phyloP scores from a whole-genome alignment of 2,113 vertebrate species.

The Hemicordylus capensis region DNA sequence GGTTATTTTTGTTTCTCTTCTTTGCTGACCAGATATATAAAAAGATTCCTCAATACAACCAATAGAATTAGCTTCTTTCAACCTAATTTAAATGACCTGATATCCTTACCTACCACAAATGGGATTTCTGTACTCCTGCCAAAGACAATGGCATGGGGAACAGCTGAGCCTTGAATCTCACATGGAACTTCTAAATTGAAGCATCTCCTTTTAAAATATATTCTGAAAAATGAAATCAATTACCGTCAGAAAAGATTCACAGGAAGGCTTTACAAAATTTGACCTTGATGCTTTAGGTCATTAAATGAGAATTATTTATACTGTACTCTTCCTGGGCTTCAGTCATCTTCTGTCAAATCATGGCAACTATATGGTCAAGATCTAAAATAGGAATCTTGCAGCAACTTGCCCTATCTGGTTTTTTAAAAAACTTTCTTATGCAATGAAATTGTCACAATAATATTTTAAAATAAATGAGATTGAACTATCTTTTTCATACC shows the following conservation, averaged over 20 bases:
- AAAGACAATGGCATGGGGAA: slow-evolving; percentile 22
- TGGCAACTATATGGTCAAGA: slow-evolving; percentile 22
- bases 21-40: slow-evolving; percentile 13
- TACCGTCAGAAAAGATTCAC: slow-evolving; percentile 43
- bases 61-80: slow-evolving; percentile 9
- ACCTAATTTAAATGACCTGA: background rate
- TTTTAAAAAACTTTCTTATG: background rate
- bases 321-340: slow-evolving; percentile 31
- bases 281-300: slow-evolving; percentile 50
- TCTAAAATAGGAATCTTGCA: slow-evolving; percentile 31
- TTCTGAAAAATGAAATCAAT: slow-evolving; percentile 14
- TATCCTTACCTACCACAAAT: background rate
- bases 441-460: background rate
- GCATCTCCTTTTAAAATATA: background rate
- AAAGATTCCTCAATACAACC: background rate
- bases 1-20: background rate
- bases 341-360: slow-evolving; percentile 42
- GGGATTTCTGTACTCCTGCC: background rate
- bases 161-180: background rate
- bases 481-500: background rate
- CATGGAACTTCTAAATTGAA: background rate
- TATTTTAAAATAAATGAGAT: slow-evolving; percentile 1
- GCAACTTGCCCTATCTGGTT: background rate
- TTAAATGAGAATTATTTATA: slow-evolving; percentile 61
- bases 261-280: slow-evolving; percentile 44